A percentile compares a stretch with the other conserved stretches of the same genome.
These are phyloP conservation scores for Stegophylla sp. DNA, from an alignment of 2,888 invertebrate species.

Conservation along the genomic window DNA sequence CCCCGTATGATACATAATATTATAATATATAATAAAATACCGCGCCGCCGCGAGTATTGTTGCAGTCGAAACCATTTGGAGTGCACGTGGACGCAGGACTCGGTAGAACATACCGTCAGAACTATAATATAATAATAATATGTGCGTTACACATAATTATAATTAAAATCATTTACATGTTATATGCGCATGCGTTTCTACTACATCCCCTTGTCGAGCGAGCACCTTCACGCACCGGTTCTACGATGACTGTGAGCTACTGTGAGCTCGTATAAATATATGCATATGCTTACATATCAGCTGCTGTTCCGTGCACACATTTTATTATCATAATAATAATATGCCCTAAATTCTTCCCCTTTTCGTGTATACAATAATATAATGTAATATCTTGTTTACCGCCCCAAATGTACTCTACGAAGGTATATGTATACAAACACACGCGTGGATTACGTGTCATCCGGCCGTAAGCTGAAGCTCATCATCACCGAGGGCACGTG, in stretches of 20 bases:
- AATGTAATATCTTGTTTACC: background rate
- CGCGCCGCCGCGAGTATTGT: slow-evolving; percentile 10
- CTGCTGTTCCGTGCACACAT: background rate
- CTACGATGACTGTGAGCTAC: background rate
- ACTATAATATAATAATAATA: too few species aligned
- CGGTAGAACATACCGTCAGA: background rate
- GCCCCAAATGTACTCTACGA: background rate
- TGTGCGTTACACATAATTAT: background rate
- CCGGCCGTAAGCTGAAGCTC: slow-evolving; percentile 41
- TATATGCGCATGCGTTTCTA: slow-evolving; percentile 34
- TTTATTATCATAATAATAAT: background rate
- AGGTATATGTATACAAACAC: background rate
- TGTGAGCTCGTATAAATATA: background rate
- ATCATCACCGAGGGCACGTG: slow-evolving; percentile 42
- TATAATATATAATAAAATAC: background rate
- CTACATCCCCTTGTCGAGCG: background rate
- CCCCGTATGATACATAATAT: background rate
- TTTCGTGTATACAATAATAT: background rate
- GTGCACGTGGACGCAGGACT: slow-evolving; percentile 32
- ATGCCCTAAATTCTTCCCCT: slow-evolving; percentile 18
- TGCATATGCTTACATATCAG: background rate
- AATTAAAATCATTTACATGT: too few species aligned
- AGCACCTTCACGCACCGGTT: background rate
- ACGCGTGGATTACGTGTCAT: slow-evolving; percentile 32
- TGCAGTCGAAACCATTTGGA: slow-evolving; percentile 42